A percentile compares a stretch with the other conserved stretches of the same genome.
These are phyloP conservation scores for Chymomyza caudatula DNA, from an alignment of 2,888 invertebrate genomes.

Conservation along the genomic window DNA sequence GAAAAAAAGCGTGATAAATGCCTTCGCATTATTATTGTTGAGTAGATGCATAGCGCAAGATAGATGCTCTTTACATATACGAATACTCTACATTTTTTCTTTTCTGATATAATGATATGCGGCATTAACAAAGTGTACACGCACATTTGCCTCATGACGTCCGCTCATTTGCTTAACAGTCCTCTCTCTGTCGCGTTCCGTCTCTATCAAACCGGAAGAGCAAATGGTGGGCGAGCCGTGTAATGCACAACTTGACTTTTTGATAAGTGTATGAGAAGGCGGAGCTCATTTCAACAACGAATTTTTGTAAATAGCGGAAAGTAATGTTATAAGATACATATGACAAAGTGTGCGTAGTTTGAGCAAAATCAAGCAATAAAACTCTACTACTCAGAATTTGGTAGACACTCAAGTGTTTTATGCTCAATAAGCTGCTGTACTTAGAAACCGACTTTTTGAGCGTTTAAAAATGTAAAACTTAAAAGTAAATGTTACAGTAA, in stretches of 20 bases:
- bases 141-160: slow-evolving; percentile 34
- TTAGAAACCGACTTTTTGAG: too few species aligned
- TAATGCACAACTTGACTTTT: not conserved
- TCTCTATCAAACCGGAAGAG: not conserved
- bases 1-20: slow-evolving; percentile 60
- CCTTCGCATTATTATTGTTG: slow-evolving; percentile 57
- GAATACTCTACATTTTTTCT: slow-evolving; percentile 18
- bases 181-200: not conserved
- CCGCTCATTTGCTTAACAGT: slow-evolving; percentile 37
- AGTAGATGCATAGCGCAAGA: slow-evolving; percentile 22
- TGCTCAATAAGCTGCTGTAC: too few species aligned
- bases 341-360: not conserved
- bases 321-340: not conserved
- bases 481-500: too few species aligned
- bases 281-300: not conserved
- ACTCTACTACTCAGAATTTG: too few species aligned
- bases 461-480: too few species aligned
- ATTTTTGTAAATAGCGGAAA: not conserved
- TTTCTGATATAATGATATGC: slow-evolving; percentile 58
- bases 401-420: too few species aligned
- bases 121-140: slow-evolving; percentile 60
- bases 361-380: not conserved
- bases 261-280: not conserved
- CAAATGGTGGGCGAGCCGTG: not conserved
- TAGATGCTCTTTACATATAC: slow-evolving; percentile 12